Evolutionary conservation across 2,888 invertebrate genomes (phyloP).

Genomic region (Andrena dorsata): DNA sequence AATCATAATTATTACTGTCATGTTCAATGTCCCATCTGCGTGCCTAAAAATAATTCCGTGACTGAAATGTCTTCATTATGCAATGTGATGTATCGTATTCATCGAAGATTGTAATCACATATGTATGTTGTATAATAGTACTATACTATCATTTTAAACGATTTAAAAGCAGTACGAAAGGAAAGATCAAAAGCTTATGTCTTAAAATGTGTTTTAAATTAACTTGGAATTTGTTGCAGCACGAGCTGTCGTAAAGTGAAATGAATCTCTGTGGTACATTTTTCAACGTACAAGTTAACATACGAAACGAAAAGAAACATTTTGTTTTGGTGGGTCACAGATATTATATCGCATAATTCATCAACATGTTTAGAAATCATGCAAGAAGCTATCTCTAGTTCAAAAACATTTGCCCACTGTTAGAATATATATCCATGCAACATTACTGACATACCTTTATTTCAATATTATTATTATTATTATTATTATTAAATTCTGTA

Average conservation of each 20-base stretch:
- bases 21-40: background rate
- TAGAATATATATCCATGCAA: slow-evolving; percentile 67
- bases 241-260: slow-evolving; percentile 12
- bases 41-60: background rate
- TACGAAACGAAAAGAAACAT: slow-evolving; percentile 23
- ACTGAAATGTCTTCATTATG: background rate
- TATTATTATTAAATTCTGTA: slow-evolving; percentile 61
- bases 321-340: slow-evolving; percentile 33
- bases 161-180: slow-evolving; percentile 19
- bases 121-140: slow-evolving; percentile 14
- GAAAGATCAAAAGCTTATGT: slow-evolving; percentile 14
- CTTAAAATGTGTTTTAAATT: slow-evolving; percentile 16
- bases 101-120: background rate
- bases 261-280: slow-evolving; percentile 19
- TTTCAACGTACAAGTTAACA: slow-evolving; percentile 7
- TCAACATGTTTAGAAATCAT: slow-evolving; percentile 64
- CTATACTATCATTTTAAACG: slow-evolving; percentile 3
- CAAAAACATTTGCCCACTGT: slow-evolving; percentile 60
- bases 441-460: slow-evolving; percentile 71
- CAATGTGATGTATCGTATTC: slow-evolving; percentile 8
- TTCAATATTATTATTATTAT: slow-evolving; percentile 59
- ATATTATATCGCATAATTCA: slow-evolving; percentile 56
- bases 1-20: slow-evolving; percentile 14
- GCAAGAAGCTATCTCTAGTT: slow-evolving; percentile 71
- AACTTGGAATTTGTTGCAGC: slow-evolving; percentile 20